phyloP scores from a whole-genome alignment of 2,113 vertebrate genomes.

The Zosterops hypoxanthus region DNA sequence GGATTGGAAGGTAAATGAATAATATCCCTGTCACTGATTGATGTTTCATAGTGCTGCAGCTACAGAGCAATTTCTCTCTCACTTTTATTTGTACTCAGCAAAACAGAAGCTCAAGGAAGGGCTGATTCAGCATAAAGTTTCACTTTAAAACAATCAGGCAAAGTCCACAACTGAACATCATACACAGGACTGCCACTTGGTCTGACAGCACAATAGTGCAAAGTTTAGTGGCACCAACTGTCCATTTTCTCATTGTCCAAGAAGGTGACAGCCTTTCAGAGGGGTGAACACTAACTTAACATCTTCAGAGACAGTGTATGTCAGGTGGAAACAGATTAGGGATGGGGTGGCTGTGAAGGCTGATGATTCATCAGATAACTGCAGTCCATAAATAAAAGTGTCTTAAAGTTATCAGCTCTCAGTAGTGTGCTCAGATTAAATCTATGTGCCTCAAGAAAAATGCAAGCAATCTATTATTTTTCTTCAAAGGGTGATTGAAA shows the following conservation, averaged over 20 bases:
- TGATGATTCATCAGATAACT: slow-evolving; percentile 15
- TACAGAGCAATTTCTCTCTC: background rate
- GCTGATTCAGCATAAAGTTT: background rate
- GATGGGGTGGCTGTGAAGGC: background rate
- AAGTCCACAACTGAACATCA: background rate
- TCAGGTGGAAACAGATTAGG: background rate
- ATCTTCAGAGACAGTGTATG: background rate
- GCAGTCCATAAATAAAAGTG: background rate
- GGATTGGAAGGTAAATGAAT: background rate
- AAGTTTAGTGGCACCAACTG: background rate
- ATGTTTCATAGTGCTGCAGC: background rate
- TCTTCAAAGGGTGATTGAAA: slow-evolving; percentile 11
- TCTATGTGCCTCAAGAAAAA: slow-evolving; percentile 51
- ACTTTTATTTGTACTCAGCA: background rate
- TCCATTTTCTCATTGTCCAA: background rate
- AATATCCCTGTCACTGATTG: background rate
- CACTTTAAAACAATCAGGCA: background rate
- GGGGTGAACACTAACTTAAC: background rate
- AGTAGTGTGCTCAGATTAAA: slow-evolving; percentile 1
- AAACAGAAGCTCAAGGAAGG: background rate
- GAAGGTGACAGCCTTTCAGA: background rate
- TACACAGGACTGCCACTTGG: background rate
- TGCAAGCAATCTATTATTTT: background rate
- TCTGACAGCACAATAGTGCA: background rate
- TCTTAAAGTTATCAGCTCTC: slow-evolving; percentile 2